Base-by-base conservation (phyloP, 2,113 vertebrate species). In the Oceanites oceanicus region DNA sequence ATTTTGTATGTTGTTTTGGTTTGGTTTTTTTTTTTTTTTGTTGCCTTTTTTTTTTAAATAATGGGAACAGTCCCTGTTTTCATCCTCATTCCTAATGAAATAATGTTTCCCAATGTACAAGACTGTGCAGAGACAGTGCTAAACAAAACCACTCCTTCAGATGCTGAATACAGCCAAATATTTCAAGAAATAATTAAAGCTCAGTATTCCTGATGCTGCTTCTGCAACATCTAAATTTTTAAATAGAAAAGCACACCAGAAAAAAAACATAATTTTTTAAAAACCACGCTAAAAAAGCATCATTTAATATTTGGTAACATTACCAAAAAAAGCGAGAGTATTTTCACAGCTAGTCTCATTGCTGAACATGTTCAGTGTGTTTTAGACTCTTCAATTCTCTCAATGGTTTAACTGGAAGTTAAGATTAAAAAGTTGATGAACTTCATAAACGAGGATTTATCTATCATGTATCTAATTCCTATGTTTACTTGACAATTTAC, bases 311-410 rank as follows among this genome's bases (percentile, higher is more conserved):
- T 93, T 96, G 95, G 83, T 94, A 92, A 91, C 79, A 71, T 84
- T 92, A 91, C 79, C 83, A 91, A 95, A 95, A 95, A 93, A 88
- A 82, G 68, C 8, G 0, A 86, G 75, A 92, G 79, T 30, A 86
- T 62, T 96, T 96, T 94, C 88, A 97, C 86, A 86, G 86, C n/a
- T 92, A 95, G 82, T 50, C 74, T 95, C 82, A 93, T 30, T 83
- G 90, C 82, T 94, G 75, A 93, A 86, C 83, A 76, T 56, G 78
- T 86, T 96, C 88, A 92, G 29, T 83, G 75, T 81, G 72, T 80
- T 97, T 96, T 90, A 94, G 73, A 96, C 50, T 86, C 90, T 91
- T 94, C 72, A 86, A 9, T 92, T 95, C 88, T 90, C 82, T 93
- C 92, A 92, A 25, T 63, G 68, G 86, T 84, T 92, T 94, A 96